These are phyloP conservation scores for Lasioglossum malachurum DNA, from an alignment of 2,888 invertebrate species.

Conservation along the genomic window DNA sequence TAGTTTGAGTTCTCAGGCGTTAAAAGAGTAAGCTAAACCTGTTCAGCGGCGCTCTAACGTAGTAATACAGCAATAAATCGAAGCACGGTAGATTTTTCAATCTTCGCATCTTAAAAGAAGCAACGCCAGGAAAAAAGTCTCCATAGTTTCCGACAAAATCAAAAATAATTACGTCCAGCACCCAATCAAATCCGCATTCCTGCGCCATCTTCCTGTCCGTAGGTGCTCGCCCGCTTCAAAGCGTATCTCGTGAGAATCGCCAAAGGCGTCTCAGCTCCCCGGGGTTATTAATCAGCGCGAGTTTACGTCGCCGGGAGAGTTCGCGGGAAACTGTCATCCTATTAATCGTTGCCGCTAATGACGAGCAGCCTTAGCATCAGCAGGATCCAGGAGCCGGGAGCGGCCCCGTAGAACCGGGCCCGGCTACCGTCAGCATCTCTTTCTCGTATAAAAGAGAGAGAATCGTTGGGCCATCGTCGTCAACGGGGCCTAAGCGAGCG, in stretches of 20 bases:
- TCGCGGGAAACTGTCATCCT: constrained; percentile 66
- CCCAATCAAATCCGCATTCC: neutral
- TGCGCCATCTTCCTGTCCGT: neutral
- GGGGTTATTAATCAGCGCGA: constrained; percentile 69
- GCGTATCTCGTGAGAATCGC: neutral
- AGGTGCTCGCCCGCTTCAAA: neutral
- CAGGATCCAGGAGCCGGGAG: neutral
- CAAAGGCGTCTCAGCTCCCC: constrained; percentile 24
- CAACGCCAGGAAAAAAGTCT: neutral
- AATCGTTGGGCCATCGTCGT: constrained; percentile 40
- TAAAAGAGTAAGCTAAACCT: neutral
- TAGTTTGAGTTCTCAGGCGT: neutral
- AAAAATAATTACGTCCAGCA: neutral
- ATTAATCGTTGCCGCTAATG: constrained; percentile 78
- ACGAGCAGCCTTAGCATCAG: constrained; percentile 46
- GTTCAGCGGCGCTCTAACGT: neutral
- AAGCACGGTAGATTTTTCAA: neutral
- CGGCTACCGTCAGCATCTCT: constrained; percentile 46
- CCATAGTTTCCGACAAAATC: neutral
- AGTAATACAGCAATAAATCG: neutral
- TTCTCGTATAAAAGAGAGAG: constrained; percentile 1
- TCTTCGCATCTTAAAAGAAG: neutral
- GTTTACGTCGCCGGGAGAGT: constrained; percentile 49
- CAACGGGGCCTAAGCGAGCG: constrained; percentile 49
- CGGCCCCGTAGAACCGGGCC: constrained; percentile 33